phyloP scores from a whole-genome alignment of 1,140 invertebrate species.

The Drosophila ohnishii region DNA sequence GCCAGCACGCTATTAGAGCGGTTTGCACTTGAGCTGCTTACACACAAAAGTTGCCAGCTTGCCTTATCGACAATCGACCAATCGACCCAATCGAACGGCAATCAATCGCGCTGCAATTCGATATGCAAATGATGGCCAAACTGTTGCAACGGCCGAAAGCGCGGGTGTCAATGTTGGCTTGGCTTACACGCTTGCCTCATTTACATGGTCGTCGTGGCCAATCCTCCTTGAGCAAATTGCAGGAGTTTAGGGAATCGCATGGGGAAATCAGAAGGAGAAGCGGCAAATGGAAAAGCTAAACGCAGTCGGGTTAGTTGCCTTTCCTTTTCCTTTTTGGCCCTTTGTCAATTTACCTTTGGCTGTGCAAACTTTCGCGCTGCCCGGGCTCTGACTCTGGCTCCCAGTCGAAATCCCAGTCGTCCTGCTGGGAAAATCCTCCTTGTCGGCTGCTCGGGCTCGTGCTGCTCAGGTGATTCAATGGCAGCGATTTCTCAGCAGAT shows the following conservation, averaged over 20 bases:
- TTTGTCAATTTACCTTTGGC: slow-evolving; percentile 75
- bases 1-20: slow-evolving; percentile 34
- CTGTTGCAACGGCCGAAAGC: slow-evolving; percentile 45
- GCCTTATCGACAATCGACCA: slow-evolving; percentile 29
- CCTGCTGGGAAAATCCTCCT: slow-evolving; percentile 42
- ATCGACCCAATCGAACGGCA: slow-evolving; percentile 55
- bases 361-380: slow-evolving; percentile 67
- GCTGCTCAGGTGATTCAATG: slow-evolving; percentile 68
- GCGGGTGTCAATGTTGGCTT: slow-evolving; percentile 62
- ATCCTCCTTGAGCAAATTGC: slow-evolving; percentile 50
- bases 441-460: slow-evolving; percentile 23
- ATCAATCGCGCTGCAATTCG: slow-evolving; percentile 62
- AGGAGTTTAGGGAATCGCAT: slow-evolving; percentile 5
- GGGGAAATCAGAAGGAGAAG: slow-evolving; percentile 1
- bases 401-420: slow-evolving; percentile 37
- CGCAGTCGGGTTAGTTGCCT: slow-evolving; percentile 51
- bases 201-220: slow-evolving; percentile 27
- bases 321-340: slow-evolving; percentile 29
- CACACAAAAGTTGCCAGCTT: slow-evolving; percentile 37
- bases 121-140: slow-evolving; percentile 75
- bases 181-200: slow-evolving; percentile 55
- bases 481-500: slow-evolving; percentile 67
- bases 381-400: slow-evolving; percentile 10
- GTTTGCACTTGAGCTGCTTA: slow-evolving; percentile 39
- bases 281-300: slow-evolving; percentile 41